phyloP scores from a whole-genome alignment of 2,113 vertebrate genomes.

The Oxygymnocypris stewartii region DNA sequence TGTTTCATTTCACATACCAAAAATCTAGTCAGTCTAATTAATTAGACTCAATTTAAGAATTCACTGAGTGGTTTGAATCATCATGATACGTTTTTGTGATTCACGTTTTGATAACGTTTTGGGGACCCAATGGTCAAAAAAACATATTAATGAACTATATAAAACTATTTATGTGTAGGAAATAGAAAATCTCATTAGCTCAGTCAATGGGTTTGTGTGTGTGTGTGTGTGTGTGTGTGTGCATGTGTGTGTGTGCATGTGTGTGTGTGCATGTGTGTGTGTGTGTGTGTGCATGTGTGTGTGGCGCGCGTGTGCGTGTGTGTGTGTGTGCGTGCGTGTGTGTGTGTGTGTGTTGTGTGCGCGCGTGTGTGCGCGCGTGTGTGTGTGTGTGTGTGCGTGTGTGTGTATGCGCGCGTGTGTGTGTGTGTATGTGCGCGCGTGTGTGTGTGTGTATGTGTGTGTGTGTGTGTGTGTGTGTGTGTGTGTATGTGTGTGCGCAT shows the following conservation, averaged over 20 bases:
- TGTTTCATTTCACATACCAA: not conserved
- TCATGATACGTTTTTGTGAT: not conserved
- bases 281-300: no score
- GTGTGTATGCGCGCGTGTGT: not conserved
- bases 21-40: not conserved
- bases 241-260: no score
- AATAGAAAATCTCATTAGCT: not conserved
- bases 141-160: not conserved
- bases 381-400: no score
- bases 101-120: not conserved
- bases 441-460: slow-evolving; percentile 34
- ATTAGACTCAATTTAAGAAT: not conserved
- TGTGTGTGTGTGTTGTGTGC: no score
- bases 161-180: not conserved
- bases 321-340: no score
- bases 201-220: slow-evolving; percentile 12
- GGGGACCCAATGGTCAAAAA: not conserved
- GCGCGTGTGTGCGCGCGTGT: no score
- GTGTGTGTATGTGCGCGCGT: slow-evolving; percentile 32
- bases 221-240: no score
- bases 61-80: not conserved
- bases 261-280: not conserved
- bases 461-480: slow-evolving; percentile 39
- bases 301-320: no score
- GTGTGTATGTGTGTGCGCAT: slow-evolving; percentile 34